Conservation (phyloP, 2,113 vertebrate species). For the Beaufortia kweichowensis region DNA sequence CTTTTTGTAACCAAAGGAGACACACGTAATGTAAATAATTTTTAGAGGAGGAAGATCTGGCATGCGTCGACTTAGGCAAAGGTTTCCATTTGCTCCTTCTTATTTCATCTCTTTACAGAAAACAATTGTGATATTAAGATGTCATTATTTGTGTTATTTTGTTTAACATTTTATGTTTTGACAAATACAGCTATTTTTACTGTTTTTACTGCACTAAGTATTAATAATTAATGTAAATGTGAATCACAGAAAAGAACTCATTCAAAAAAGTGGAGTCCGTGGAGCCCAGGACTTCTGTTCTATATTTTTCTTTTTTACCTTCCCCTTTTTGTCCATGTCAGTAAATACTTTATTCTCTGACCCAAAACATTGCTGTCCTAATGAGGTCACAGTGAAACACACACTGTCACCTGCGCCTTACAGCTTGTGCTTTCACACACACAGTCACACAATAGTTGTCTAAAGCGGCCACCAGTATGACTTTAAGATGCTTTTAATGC, state of each 20-base stretch:
- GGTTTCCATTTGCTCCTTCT: too few relatives aligned
- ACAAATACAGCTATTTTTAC: not conserved
- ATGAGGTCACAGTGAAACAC: slow-evolving; percentile 15
- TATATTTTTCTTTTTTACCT: not conserved
- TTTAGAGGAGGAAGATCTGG: too few relatives aligned
- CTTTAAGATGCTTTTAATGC: slow-evolving; percentile 73
- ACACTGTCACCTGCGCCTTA: not conserved
- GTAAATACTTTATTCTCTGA: slow-evolving; percentile 2
- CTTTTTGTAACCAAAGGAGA: too few relatives aligned
- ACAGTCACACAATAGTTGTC: slow-evolving; percentile 18
- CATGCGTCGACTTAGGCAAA: too few relatives aligned
- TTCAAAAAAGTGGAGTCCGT: too few relatives aligned
- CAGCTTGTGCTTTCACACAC: not conserved
- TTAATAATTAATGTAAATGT: too few relatives aligned
- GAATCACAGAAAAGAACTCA: not conserved
- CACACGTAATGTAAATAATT: too few relatives aligned
- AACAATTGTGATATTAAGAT: too few relatives aligned
- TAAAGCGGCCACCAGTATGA: slow-evolving; percentile 70
- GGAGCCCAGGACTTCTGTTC: too few relatives aligned
- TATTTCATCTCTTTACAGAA: too few relatives aligned
- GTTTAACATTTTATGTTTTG: not conserved
- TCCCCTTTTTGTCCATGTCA: slow-evolving; percentile 29
- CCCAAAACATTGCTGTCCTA: slow-evolving; percentile 10
- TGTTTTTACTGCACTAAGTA: not conserved
- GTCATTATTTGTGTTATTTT: too few relatives aligned